Evolutionary conservation across 1,140 invertebrate species (phyloP).

Genomic region (Platyscapa corneri): DNA sequence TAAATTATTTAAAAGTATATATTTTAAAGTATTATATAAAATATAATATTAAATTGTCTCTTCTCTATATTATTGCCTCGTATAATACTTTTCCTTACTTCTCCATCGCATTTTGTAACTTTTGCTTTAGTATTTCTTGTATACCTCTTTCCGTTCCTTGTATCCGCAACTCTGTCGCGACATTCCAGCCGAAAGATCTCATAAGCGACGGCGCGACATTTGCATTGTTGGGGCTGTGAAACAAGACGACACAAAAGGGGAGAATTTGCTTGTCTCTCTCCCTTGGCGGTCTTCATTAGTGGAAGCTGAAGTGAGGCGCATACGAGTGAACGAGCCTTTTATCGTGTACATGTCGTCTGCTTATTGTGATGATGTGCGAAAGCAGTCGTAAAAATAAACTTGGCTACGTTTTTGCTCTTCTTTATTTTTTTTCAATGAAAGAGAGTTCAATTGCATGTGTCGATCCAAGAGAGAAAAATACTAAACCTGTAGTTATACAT

Average conservation of each 20-base stretch:
- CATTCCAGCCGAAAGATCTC: constrained; percentile 31
- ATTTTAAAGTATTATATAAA: too few relatives aligned
- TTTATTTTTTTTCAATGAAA: neutral
- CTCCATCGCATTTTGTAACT: neutral
- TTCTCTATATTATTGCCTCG: too few relatives aligned
- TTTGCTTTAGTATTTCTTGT: neutral
- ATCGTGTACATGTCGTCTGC: constrained; percentile 3
- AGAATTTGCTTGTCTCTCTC: neutral
- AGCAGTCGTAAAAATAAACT: constrained; percentile 32
- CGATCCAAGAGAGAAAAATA: neutral
- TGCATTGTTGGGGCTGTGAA: constrained; percentile 13
- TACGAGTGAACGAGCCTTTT: constrained; percentile 29
- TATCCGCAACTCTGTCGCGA: neutral
- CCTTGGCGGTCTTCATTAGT: constrained; percentile 35
- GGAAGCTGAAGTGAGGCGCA: neutral
- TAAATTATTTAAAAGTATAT: too few relatives aligned
- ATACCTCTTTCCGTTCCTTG: neutral
- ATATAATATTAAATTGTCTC: too few relatives aligned
- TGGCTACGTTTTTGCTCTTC: neutral
- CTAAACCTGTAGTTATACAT: neutral
- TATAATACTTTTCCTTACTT: too few relatives aligned
- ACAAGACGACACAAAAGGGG: constrained; percentile 4
- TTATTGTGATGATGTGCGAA: neutral
- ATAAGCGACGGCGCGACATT: neutral
- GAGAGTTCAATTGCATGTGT: neutral